Evolutionary conservation across 2,113 vertebrate genomes (phyloP).

Genomic region (Mastomys coucha): DNA sequence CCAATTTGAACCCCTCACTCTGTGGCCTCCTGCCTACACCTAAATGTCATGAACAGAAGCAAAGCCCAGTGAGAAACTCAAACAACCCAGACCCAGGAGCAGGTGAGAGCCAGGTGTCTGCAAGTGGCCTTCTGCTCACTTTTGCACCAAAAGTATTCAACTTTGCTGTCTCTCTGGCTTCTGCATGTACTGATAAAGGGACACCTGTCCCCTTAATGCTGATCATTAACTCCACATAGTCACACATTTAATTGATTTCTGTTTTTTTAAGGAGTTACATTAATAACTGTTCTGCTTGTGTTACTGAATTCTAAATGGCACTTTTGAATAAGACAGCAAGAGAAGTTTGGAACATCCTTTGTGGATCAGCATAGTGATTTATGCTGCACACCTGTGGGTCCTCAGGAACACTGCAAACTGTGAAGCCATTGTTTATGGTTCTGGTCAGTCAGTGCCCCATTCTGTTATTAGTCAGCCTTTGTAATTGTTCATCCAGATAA

Average conservation of each 20-base stretch:
- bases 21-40: neutral
- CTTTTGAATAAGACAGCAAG: constrained; percentile 5
- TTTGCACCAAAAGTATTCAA: neutral
- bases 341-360: neutral
- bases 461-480: constrained; percentile 52
- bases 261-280: neutral
- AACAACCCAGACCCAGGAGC: neutral
- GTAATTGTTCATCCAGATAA: constrained; percentile 47
- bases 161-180: neutral
- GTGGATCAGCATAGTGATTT: neutral
- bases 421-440: neutral
- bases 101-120: neutral
- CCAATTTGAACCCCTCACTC: neutral
- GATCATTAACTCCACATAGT: neutral
- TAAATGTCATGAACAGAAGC: neutral
- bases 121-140: neutral
- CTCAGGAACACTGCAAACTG: neutral
- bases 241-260: neutral
- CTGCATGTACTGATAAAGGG: neutral
- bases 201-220: neutral
- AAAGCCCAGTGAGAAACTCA: neutral
- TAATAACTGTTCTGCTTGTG: neutral
- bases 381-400: neutral
- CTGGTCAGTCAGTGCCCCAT: neutral
- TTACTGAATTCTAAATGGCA: constrained; percentile 18